phyloP scores from a whole-genome alignment of 92 coral and sea anemone species.

The Parazoanthus atlanticus region DNA sequence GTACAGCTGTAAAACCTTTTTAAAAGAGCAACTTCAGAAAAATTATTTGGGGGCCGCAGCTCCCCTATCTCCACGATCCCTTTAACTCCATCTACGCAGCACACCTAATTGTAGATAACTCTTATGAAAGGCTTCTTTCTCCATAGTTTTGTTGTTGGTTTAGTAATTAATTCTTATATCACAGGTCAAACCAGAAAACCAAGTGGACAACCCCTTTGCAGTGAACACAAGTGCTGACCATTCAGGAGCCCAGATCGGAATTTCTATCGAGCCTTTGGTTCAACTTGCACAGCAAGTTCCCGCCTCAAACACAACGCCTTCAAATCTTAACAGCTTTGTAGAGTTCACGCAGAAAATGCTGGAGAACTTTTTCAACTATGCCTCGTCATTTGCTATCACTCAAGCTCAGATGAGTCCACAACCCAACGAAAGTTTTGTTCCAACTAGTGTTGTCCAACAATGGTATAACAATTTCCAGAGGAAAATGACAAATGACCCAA shows the following conservation, averaged over 20 bases:
- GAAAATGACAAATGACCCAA: conserved; percentile 87
- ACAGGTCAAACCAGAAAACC: conserved; percentile 77
- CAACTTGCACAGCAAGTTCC: conserved; percentile 94
- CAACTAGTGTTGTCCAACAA: conserved; percentile 81
- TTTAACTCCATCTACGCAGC: no score
- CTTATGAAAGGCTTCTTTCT: background rate
- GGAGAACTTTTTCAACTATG: conserved; percentile 92
- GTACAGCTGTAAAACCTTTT: no score
- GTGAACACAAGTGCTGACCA: conserved; percentile 57
- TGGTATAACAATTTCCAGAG: conserved; percentile 90
- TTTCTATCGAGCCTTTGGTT: conserved; percentile 87
- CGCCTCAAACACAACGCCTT: conserved; percentile 73
- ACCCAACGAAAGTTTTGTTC: conserved; percentile 85
- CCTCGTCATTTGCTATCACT: conserved; percentile 83
- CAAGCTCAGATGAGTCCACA: conserved; percentile 96
- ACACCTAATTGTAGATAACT: background rate
- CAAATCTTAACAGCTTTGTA: conserved; percentile 86
- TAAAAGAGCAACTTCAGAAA: no score
- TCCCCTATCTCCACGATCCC: no score
- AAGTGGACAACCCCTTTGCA: conserved; percentile 84
- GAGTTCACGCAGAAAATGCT: conserved; percentile 96
- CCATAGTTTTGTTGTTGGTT: background rate
- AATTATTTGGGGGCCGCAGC: no score
- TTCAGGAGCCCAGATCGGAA: conserved; percentile 89
- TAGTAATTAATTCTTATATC: background rate